phyloP scores from a whole-genome alignment of 2,113 vertebrate species.

The Notothenia rossii region DNA sequence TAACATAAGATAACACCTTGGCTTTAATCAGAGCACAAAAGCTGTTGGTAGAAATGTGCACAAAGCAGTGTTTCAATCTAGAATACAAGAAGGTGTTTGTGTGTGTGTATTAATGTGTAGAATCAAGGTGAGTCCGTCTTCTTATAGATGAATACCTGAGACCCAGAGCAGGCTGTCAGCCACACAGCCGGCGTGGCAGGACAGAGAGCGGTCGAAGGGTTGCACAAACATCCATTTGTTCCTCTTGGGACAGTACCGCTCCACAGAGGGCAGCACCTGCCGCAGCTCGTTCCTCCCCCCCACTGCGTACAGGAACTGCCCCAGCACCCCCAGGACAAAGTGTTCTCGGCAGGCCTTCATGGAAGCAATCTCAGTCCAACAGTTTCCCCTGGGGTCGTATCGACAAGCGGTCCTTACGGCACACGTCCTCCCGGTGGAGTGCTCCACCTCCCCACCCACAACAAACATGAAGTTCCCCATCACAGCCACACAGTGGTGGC shows the following conservation, averaged over 20 bases:
- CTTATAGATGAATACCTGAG: constrained; percentile 87
- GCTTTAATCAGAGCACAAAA: neutral
- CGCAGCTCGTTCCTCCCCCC: constrained; percentile 95
- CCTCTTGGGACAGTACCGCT: constrained; percentile 95
- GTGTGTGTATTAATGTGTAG: neutral
- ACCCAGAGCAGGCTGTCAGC: constrained; percentile 97
- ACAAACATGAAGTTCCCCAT: constrained; percentile 98
- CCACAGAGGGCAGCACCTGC: constrained; percentile 95
- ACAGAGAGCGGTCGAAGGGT: constrained; percentile 95
- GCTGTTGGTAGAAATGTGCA: neutral
- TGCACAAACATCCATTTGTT: constrained; percentile 98
- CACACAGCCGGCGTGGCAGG: constrained; percentile 95
- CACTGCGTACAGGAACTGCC: constrained; percentile 91
- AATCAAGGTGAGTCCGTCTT: neutral
- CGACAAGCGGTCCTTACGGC: constrained; percentile 94
- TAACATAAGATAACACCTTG: constrained; percentile 61
- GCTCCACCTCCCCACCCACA: constrained; percentile 94
- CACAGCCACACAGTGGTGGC: constrained; percentile 96
- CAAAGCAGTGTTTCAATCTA: neutral
- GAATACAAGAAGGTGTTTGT: neutral
- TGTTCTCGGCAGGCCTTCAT: constrained; percentile 98
- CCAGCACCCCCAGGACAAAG: constrained; percentile 93
- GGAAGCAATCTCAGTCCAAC: constrained; percentile 94
- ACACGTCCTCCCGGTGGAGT: constrained; percentile 90
- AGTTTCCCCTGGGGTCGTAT: constrained; percentile 92